Base-by-base conservation (phyloP, 2,888 invertebrate genomes). In the Mythimna lalbum region DNA sequence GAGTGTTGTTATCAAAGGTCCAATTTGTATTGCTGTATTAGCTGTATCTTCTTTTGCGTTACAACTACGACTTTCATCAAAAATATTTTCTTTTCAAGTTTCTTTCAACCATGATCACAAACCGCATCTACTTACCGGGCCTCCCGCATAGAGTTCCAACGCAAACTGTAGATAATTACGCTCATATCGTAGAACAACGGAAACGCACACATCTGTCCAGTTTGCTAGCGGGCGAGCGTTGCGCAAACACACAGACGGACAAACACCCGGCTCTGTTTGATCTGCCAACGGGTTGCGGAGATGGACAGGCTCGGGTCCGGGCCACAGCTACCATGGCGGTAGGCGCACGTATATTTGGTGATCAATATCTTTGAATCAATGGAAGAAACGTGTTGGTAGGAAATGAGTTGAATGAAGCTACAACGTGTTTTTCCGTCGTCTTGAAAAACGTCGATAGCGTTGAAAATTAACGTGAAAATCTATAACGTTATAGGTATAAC, bases 181-280 rank as follows among this genome's bases (percentile, higher is more conserved):
- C 39, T 61, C 74, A 61, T 62, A 62, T 55, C 78, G 78, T 77
- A 60, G 64, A 56, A 57, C 63, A 85, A 79, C 82, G 88, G 83
- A 84, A 68, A 77, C 77, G 68, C 47, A 63, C 65, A 68, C 73
- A 74, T 81, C 73, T 74, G 73, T 69, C 84, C 69, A 76, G 83
- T 75, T 76, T 66, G 81, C 80, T 56, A 73, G 81, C 65, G 76
- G 12, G 83, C 77, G 88, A 83, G 78, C 79, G 87, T 92, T 92
- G 90, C 90, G 89, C 91, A 93, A 93, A 91, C 87, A 90, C 62
- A 87, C 87, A 76, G 81, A 86, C 88, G 74, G 83, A 89, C 90
- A 90, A 87, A 90, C 92, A 90, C 81, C 85, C 90, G 90, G 90
- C 89, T 50, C 69, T 91, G 90, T 93, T 92, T 93, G 91, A 88